Conservation (phyloP, 2,888 invertebrate genomes). For the Cistogaster globosa region DNA sequence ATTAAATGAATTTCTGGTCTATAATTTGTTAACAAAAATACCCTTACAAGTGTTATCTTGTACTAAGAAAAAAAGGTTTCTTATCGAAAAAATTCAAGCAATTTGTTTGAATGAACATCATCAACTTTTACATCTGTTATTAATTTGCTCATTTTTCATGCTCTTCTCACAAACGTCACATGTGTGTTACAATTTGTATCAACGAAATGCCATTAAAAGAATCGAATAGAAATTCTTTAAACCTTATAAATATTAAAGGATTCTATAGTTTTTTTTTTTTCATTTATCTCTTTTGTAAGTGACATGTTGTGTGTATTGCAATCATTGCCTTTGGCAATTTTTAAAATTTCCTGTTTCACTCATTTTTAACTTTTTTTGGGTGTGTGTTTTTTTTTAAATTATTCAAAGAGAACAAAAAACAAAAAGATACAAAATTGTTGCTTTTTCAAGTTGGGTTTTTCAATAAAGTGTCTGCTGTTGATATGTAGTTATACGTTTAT, state of each 20-base stretch:
- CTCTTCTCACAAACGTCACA: not conserved
- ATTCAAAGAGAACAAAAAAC: constrained; percentile 2
- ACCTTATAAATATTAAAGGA: constrained; percentile 55
- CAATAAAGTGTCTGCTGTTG: not conserved
- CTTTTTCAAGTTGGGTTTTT: not conserved
- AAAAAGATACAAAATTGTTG: not conserved
- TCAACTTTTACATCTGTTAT: constrained; percentile 59
- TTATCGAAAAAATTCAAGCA: constrained; percentile 22
- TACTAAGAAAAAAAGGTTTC: too few species aligned
- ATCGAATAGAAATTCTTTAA: constrained; percentile 14
- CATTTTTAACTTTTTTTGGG: not conserved
- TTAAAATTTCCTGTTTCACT: not conserved
- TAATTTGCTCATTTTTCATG: constrained; percentile 54
- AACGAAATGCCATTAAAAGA: not conserved
- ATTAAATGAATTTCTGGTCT: not conserved
- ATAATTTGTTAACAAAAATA: constrained; percentile 10
- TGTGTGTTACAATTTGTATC: not conserved
- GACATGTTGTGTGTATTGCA: not conserved
- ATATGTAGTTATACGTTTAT: not conserved
- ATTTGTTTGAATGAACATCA: constrained; percentile 39
- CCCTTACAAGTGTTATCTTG: not conserved
- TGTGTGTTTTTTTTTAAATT: constrained; percentile 1
- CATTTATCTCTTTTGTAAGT: too few species aligned
- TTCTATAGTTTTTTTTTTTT: not conserved
- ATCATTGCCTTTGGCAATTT: constrained; percentile 28